phyloP scores from a whole-genome alignment of 2,888 invertebrate species.

The Crocallis elinguaria region DNA sequence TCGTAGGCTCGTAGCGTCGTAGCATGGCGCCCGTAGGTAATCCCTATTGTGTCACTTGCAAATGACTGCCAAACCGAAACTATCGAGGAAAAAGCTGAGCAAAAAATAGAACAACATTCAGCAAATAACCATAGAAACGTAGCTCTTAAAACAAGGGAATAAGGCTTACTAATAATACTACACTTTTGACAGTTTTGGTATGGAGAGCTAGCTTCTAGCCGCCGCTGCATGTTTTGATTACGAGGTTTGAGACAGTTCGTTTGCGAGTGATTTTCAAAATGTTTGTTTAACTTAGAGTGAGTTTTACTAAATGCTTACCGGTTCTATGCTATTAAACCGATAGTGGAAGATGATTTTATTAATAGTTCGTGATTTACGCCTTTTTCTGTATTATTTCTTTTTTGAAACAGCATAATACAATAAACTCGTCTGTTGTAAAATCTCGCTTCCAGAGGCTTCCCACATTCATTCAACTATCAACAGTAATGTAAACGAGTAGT shows the following conservation, averaged over 20 bases:
- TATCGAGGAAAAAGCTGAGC: conserved; percentile 37
- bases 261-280: conserved; percentile 1
- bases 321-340: no score
- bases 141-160: conserved; percentile 15
- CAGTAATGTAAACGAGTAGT: no score
- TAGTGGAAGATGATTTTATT: no score
- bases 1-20: conserved; percentile 31
- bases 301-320: no score
- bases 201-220: conserved; percentile 25
- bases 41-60: conserved; percentile 38
- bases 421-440: no score
- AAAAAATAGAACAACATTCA: conserved; percentile 35
- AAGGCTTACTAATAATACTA: conserved; percentile 18
- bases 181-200: conserved; percentile 15
- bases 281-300: conserved; percentile 4
- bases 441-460: no score
- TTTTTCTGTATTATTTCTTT: no score
- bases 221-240: conserved; percentile 33
- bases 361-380: no score
- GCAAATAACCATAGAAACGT: conserved; percentile 13
- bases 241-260: conserved; percentile 10
- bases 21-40: conserved; percentile 29
- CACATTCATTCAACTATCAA: no score
- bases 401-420: no score
- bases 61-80: conserved; percentile 38